Evolutionary conservation across 2,888 invertebrate species (phyloP).

Genomic region (Protonemura montana): DNA sequence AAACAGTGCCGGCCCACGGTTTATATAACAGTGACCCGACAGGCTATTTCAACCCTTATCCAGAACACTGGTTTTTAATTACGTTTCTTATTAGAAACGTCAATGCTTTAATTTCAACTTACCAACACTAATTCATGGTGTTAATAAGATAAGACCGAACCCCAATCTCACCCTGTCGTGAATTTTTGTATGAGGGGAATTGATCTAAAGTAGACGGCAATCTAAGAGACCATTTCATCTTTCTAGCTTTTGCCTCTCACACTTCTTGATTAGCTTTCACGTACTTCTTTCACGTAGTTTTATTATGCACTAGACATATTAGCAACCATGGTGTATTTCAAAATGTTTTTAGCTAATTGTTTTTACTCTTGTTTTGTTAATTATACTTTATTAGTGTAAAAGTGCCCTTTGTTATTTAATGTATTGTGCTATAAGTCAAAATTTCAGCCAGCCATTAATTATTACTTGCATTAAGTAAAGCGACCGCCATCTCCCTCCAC

Average conservation of each 20-base stretch:
- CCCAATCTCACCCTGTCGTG: not conserved
- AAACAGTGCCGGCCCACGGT: not conserved
- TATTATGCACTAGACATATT: not conserved
- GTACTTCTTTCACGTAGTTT: too few species aligned
- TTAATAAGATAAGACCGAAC: not conserved
- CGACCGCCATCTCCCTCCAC: not conserved
- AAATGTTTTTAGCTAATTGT: not conserved
- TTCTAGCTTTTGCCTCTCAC: not conserved
- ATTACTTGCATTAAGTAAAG: not conserved
- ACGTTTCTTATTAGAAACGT: not conserved
- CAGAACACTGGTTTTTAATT: not conserved
- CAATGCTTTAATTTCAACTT: not conserved
- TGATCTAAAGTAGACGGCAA: not conserved
- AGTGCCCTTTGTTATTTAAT: not conserved
- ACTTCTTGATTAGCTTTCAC: too few species aligned
- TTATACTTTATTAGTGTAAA: not conserved
- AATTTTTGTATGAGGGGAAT: not conserved
- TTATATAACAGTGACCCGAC: not conserved
- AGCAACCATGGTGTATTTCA: not conserved
- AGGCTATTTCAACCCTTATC: conserved; percentile 8
- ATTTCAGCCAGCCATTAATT: not conserved
- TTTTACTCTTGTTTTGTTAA: not conserved
- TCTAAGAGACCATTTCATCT: not conserved
- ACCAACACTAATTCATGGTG: not conserved
- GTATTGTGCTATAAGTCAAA: not conserved